Evolutionary conservation across 2,888 invertebrate species (phyloP).

Genomic region (Drepana falcataria): DNA sequence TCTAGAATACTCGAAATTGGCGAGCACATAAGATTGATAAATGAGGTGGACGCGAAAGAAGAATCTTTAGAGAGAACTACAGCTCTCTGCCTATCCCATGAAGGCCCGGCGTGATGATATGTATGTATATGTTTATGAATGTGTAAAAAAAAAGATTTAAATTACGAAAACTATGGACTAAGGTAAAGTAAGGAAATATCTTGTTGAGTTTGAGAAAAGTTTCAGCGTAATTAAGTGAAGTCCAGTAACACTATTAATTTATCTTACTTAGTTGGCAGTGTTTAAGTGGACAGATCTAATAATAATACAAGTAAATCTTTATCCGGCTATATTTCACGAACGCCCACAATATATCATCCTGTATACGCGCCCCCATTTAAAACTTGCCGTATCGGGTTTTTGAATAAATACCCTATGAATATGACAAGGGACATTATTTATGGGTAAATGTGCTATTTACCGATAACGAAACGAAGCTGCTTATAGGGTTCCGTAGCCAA

Average conservation of each 20-base stretch:
- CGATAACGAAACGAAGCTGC: conserved; percentile 17
- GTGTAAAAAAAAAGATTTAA: too few species aligned
- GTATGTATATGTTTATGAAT: too few species aligned
- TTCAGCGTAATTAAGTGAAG: conserved; percentile 10
- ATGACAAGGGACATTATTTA: conserved; percentile 52
- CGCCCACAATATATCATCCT: conserved; percentile 43
- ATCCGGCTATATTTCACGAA: conserved; percentile 41
- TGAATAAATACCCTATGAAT: conserved; percentile 57
- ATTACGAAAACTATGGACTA: not conserved
- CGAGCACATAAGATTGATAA: too few species aligned
- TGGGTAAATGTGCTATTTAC: conserved; percentile 30
- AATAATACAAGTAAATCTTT: conserved; percentile 24
- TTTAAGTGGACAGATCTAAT: conserved; percentile 25
- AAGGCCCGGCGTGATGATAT: too few species aligned
- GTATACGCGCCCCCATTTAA: conserved; percentile 55
- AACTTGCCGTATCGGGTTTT: conserved; percentile 60
- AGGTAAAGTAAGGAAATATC: conserved; percentile 4
- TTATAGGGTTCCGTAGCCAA: conserved; percentile 3
- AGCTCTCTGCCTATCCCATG: too few species aligned
- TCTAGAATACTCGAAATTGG: too few species aligned
- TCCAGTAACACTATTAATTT: conserved; percentile 21
- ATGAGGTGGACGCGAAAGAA: too few species aligned
- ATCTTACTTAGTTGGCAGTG: conserved; percentile 21
- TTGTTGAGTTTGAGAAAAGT: too few species aligned
- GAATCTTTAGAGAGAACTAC: too few species aligned